Evolutionary conservation across 2,113 vertebrate genomes (phyloP), one percentile per base, ranked within the genome.

Genomic region (Eclectus roratus): DNA sequence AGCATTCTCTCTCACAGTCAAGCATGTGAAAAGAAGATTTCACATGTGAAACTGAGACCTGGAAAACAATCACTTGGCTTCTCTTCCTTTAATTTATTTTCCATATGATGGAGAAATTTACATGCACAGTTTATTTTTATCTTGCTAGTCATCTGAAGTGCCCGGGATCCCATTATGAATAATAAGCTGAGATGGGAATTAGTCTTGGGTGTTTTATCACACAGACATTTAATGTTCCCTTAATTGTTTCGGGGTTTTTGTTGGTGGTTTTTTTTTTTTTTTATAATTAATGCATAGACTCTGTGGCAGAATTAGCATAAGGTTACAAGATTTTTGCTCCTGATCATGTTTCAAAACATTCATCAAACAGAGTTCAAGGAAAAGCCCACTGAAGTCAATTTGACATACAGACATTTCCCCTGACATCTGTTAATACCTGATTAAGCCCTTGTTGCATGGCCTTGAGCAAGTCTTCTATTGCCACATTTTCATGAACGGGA

Each of bases 21-120:
- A 74, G 79, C 78, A 85, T 93, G 85, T 96, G 97, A 97, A 88
- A 97, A 77, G 73, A 95, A 89, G 80, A 91, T 96, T 97, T 96
- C 94, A 74, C 94, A 87, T 85, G 92, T 88, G 91, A 91, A 93
- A 93, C 91, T 58, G 55, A 76, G 89, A 82, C 43, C 80, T 91
- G 60, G 33, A 89, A 96, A 95, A 95, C 92, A 96, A 96, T 92
- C 77, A 25, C 68, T 95, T 91, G 90, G 91, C 86, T 92, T 64
- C 39, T 27, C 35, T 66, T 78, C 50, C 76, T 76, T 80, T 95
- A 93, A 96, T 92, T 87, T 74, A 52, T 93, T 94, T 97, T 76
- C 80, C 95, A 89, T 82, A 95, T 65, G 91, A 95, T 91, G 1
- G 4, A 82, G n/a, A 91, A 91, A 94, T 82, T 76, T 93, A 80